Conservation (phyloP, 2,113 vertebrate species). For the Periophthalmodon schlosseri region DNA sequence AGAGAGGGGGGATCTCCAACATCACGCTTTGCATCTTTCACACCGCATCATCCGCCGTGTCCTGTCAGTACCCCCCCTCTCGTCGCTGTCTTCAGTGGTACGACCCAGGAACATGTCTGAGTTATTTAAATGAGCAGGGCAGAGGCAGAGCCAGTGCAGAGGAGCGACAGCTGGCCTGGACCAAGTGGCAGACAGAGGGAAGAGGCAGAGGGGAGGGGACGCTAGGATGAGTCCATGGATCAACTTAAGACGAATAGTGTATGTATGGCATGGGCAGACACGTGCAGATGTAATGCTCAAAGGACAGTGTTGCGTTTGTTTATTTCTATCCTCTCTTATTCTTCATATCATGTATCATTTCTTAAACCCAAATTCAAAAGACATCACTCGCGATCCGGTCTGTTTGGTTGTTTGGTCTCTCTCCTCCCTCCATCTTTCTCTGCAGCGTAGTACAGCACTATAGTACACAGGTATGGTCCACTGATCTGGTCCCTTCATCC, state of each 20-base stretch:
- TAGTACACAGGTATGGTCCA: constrained; percentile 60
- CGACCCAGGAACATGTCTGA: constrained; percentile 75
- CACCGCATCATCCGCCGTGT: constrained; percentile 19
- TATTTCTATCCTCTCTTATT: constrained; percentile 5
- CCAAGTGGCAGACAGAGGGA: constrained; percentile 66
- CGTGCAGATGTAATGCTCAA: constrained; percentile 40
- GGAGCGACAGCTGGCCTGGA: constrained; percentile 74
- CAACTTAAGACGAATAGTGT: constrained; percentile 73
- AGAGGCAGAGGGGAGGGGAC: constrained; percentile 53
- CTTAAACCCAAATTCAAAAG: constrained; percentile 45
- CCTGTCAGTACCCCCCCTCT: constrained; percentile 52
- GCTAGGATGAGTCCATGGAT: constrained; percentile 68
- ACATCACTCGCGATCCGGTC: constrained; percentile 44
- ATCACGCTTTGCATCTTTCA: constrained; percentile 16
- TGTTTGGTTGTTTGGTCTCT: constrained; percentile 49
- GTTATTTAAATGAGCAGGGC: constrained; percentile 78
- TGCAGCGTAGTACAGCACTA: constrained; percentile 43
- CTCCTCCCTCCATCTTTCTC: constrained; percentile 57
- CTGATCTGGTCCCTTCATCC: constrained; percentile 30
- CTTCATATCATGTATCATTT: constrained; percentile 27
- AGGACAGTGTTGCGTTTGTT: constrained; percentile 39
- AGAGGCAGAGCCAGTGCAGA: constrained; percentile 66
- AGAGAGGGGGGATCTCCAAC: constrained; percentile 20
- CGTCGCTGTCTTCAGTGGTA: constrained; percentile 67
- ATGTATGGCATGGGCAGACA: constrained; percentile 67